Evolutionary conservation across 2,113 vertebrate genomes (phyloP).

Genomic region (Spea bombifrons): DNA sequence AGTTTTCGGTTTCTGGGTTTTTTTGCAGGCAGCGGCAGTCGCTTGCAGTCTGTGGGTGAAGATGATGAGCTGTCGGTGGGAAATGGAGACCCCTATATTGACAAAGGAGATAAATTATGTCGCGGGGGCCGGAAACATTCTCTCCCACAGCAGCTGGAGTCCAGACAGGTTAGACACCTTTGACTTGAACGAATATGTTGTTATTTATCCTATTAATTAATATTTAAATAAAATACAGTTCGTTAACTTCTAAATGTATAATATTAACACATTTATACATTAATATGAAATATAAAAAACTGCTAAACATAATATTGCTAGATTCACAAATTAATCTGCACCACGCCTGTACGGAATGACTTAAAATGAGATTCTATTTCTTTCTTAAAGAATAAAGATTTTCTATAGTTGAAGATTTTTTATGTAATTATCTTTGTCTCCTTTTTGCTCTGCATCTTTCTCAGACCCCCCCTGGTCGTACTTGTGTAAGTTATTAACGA

Average conservation of each 20-base stretch:
- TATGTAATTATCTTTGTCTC: neutral
- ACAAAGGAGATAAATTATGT: slow-evolving; percentile 71
- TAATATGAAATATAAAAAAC: too few species aligned
- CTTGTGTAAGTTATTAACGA: slow-evolving; percentile 7
- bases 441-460: neutral
- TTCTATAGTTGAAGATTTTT: neutral
- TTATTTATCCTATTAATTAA: too few species aligned
- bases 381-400: too few species aligned
- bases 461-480: neutral
- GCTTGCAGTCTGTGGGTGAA: slow-evolving; percentile 91
- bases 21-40: slow-evolving; percentile 73
- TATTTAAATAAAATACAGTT: too few species aligned
- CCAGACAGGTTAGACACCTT: slow-evolving; percentile 74
- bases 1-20: neutral
- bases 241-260: too few species aligned
- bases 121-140: slow-evolving; percentile 86
- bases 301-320: too few species aligned
- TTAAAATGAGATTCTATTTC: too few species aligned
- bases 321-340: too few species aligned
- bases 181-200: neutral
- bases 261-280: too few species aligned
- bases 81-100: slow-evolving; percentile 66
- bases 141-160: slow-evolving; percentile 86
- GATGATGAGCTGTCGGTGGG: slow-evolving; percentile 87
- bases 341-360: too few species aligned